Evolutionary conservation across 2,888 invertebrate species (phyloP), one percentile per base, ranked within the genome.

Genomic region (Scaptodrosophila latifasciaeformis): DNA sequence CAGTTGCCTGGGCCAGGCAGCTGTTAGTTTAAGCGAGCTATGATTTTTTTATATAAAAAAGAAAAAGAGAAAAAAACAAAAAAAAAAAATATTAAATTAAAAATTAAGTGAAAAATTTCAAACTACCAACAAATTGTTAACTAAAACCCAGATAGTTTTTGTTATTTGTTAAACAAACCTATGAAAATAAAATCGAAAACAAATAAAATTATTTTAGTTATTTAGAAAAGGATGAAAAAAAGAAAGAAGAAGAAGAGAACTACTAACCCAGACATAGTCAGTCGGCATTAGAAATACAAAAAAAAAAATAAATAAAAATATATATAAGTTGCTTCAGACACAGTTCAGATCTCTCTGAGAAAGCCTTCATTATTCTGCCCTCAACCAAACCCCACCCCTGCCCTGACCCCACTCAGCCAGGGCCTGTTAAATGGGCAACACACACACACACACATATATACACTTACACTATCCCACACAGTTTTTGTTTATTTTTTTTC

Each of bases 1-100:
- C 79, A 75, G 79, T 72, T 72, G 72, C 72, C 79, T 62, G 40
- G 54, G 45, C 49, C 51, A 54, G 75, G 72, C 72, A 78, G 62
- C 76, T 72, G 76, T 59, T 78, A 79, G 68, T 52, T 59, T 72
- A 72, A 72, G 72, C 56, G 66, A 78, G 63, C 72, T 66, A 76
- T 76, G 72, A 78, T 72, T 78, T 78, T 55, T 64, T 49, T 63
- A 70, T 57, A 52, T 18, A 55, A 49, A 12, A 42, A 59, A 34
- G 15, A 13, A 19, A 15, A 21, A n/a, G n/a, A n/a, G n/a, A n/a
- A n/a, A 42, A 58, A 50, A 42, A 37, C 24, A 42, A 19, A 18
- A 51, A 34, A 46, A 60, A 54, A 37, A 44, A 35, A 46, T n/a
- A n/a, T n/a, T n/a, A n/a, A n/a, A n/a, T n/a, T n/a, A n/a, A n/a